Evolutionary conservation across 2,113 vertebrate genomes (phyloP).

Genomic region (Ophthalmolycus amberensis): DNA sequence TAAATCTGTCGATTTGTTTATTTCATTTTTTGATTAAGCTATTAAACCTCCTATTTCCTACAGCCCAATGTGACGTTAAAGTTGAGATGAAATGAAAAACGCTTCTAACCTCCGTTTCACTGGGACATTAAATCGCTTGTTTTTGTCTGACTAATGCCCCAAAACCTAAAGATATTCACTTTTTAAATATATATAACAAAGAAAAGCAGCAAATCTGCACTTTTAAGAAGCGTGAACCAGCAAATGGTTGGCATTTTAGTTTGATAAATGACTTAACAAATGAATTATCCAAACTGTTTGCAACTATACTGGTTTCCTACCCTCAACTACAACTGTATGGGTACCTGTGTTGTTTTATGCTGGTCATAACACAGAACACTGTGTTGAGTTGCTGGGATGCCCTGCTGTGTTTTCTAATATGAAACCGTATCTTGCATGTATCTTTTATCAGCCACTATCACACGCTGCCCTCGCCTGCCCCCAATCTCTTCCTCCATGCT

Average conservation of each 20-base stretch:
- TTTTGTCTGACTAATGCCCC: background rate
- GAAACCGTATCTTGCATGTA: slow-evolving; percentile 49
- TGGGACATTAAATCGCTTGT: background rate
- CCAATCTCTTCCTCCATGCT: slow-evolving; percentile 53
- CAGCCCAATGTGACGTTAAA: background rate
- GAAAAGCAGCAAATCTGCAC: background rate
- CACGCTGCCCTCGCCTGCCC: slow-evolving; percentile 40
- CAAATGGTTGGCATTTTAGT: background rate
- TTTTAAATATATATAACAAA: background rate
- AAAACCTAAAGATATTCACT: background rate
- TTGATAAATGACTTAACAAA: background rate
- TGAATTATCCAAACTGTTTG: background rate
- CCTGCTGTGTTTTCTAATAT: slow-evolving; percentile 73
- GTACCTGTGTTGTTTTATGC: background rate
- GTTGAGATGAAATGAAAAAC: background rate
- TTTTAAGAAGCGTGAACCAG: background rate
- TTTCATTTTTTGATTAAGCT: too few relatives aligned
- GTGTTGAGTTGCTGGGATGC: slow-evolving; percentile 18
- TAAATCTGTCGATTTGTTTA: background rate
- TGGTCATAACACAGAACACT: background rate
- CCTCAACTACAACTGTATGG: too few relatives aligned
- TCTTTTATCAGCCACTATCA: slow-evolving; percentile 66
- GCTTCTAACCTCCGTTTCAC: background rate
- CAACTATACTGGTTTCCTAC: background rate
- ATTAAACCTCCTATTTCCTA: background rate